Conservation (phyloP, 2,113 vertebrate genomes). For the Montifringilla adamsi region DNA sequence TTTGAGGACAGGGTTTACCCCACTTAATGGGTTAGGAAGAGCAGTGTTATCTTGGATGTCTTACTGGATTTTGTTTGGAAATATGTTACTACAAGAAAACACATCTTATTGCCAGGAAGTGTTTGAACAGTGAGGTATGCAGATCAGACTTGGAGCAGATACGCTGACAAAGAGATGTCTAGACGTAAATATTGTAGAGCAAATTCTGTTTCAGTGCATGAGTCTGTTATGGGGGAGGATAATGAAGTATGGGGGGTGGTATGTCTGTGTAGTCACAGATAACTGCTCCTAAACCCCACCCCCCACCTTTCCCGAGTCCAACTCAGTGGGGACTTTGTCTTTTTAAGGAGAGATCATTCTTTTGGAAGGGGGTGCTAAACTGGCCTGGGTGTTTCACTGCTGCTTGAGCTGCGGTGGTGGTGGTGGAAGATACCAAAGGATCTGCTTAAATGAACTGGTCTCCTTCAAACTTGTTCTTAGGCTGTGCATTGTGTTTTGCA, state of each 20-base stretch:
- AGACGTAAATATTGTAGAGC: background rate
- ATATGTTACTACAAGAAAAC: background rate
- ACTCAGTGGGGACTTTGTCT: background rate
- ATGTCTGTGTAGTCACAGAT: background rate
- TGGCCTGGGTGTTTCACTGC: background rate
- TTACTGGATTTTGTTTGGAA: background rate
- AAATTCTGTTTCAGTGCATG: background rate
- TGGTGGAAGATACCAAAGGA: background rate
- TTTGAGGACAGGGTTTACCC: background rate
- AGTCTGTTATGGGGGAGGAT: background rate
- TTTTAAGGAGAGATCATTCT: background rate
- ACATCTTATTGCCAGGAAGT: background rate
- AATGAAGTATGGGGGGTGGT: background rate
- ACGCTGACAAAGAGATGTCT: background rate
- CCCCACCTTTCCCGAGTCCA: fast-evolving
- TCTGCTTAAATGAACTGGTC: background rate
- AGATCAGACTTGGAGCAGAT: background rate
- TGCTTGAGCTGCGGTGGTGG: background rate
- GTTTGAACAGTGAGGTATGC: background rate
- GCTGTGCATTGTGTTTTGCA: background rate
- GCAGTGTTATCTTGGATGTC: background rate
- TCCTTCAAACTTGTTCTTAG: background rate
- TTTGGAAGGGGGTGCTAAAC: background rate
- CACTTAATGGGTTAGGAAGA: background rate
- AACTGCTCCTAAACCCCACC: background rate